These are phyloP conservation scores for Zaprionus taronus DNA, from an alignment of 1,140 invertebrate genomes.

Conservation along the genomic window DNA sequence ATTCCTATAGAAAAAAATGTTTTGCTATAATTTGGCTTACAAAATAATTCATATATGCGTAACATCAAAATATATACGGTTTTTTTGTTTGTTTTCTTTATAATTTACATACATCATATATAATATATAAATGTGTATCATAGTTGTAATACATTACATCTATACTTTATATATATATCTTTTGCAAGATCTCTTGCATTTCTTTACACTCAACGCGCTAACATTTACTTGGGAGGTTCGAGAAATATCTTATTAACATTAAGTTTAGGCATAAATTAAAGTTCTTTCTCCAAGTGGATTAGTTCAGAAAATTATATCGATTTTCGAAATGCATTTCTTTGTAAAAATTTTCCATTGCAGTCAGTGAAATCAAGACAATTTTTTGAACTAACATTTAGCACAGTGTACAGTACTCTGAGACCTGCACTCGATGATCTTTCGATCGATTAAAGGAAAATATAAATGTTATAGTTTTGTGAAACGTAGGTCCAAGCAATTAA, in stretches of 20 bases:
- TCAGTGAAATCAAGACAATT: constrained; percentile 1
- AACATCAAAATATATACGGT: constrained; percentile 74
- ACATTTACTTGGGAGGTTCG: constrained; percentile 30
- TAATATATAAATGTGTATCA: constrained; percentile 34
- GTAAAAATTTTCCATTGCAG: neutral
- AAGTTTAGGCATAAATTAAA: constrained; percentile 19
- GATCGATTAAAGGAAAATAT: constrained; percentile 2
- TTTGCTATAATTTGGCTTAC: constrained; percentile 75
- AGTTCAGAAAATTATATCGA: neutral
- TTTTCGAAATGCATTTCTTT: constrained; percentile 12
- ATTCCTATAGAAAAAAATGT: constrained; percentile 70
- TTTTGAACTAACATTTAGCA: constrained; percentile 1
- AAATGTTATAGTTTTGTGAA: neutral
- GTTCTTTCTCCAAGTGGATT: constrained; percentile 11
- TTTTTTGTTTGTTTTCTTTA: constrained; percentile 11
- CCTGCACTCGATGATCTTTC: neutral
- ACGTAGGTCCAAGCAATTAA: constrained; percentile 24
- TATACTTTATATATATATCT: constrained; percentile 14
- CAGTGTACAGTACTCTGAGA: neutral
- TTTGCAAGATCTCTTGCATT: constrained; percentile 20
- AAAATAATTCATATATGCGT: constrained; percentile 77
- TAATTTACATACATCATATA: constrained; percentile 48
- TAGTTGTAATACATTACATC: constrained; percentile 17
- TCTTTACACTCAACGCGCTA: constrained; percentile 29
- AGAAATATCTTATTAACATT: constrained; percentile 21